Evolutionary conservation across 2,888 invertebrate genomes (phyloP), one percentile per base, ranked within the genome.

Genomic region (Zaprionus lineosus): DNA sequence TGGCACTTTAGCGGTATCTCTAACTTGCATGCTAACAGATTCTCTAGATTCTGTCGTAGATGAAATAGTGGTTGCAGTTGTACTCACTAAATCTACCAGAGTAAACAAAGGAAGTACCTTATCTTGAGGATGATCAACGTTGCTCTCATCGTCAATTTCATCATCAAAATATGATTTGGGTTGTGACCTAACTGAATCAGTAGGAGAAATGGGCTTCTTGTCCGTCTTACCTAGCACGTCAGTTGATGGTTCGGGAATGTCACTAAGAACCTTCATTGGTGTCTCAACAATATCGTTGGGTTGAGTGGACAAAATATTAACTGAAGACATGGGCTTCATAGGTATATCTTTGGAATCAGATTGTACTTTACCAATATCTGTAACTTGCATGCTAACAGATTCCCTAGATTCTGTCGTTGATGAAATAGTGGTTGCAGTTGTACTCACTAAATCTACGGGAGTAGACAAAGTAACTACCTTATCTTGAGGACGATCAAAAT

Each of bases 11-110:
- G n/a, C n/a, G 3, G 3, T 5, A 3, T 19, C 19, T 5, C 5
- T 19, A 5, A 19, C 11, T 3, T 36, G 18, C 2, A 36, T 36
- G 5, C 19, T 19, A 36, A 36, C 36, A 1, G 19, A 36, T 9
- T 36, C 6, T 3, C 11, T 16, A 19, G 19, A 36, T 36, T 18
- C 18, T 9, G 6, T 36, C 15, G 9, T 9, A 9, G 18, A 19
- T 24, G 16, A 29, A 9, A 7, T 46, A 53, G 12, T 39, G 43
- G 19, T 47, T 31, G 7, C 40, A 33, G 12, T 61, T 43, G n/a
- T 51, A 50, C 16, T 64, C 19, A 19, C 3, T 9, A 11, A 11
- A 5, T 19, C 7, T 6, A 19, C 0, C 6, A 19, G 36, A 9
- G 36, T 18, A 5, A 16, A 9, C 3, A 11, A 36, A 3, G 36